Base-by-base conservation (phyloP, 2,888 invertebrate species). In the Micoletzkya japonica region DNA sequence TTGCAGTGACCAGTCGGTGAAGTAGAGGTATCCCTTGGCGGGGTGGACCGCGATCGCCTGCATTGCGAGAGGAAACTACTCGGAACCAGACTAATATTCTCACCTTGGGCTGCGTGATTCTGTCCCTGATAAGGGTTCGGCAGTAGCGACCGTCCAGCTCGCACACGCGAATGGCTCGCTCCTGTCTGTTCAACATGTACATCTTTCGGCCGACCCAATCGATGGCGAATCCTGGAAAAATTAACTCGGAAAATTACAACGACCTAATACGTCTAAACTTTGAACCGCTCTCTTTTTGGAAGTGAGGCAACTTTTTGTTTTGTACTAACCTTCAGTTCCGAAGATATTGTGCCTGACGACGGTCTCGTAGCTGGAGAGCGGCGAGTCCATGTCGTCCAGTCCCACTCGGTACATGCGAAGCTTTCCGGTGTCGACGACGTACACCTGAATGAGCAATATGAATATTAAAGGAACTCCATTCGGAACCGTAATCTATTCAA, bases 181-280 rank as follows among this genome's bases (percentile, higher is more conserved):
- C 92, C 86, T 95, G 93, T 75, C 95, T 89, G 86, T 98, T 98
- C 61, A 97, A 89, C 95, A 96, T 96, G 86, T 98, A 98, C 1
- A 98, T 88, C 86, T 98, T 98, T 52, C 94, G 81, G 0, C 92
- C 95, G 52, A 96, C 90, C 97, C 97, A 97, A 87, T 98, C 98
- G 10, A 98, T 90, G 0, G 95, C 92, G 59, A 98, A 91, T 14
- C 78, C 77, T 73, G 63, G 0, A 72, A 20, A 54, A 32, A 49
- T 61, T 26, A 49, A 61, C 24, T 39, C 39, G 30, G 20, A 49
- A 61, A 7, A 26, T 1, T 58, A 34, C 30, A 6, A 14, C 4
- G 26, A 2, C 17, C 20, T 14, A n/a, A 2, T 1, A 36, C 26
- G 20, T 36, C 44, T 44, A 20, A 14, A 44, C 44, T 20, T 14